Base-by-base conservation (phyloP, 2,113 vertebrate genomes). In the Apistogramma diplotaenia region DNA sequence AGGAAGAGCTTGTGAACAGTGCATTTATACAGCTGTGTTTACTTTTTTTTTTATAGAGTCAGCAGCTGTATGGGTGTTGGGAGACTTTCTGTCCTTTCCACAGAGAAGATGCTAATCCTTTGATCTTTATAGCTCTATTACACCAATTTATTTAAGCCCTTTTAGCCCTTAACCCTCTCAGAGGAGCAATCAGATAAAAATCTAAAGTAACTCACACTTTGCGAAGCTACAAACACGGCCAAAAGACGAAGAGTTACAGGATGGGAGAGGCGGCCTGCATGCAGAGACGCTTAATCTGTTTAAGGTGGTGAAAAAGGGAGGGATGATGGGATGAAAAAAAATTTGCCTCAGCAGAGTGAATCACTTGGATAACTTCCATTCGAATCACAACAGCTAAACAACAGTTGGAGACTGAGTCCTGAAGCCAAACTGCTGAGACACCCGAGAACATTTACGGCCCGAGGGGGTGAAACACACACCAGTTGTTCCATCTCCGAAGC, bases 381-480 rank as follows among this genome's bases (percentile, higher is more conserved):
- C 33, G 76, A 82, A 80, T 87, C 76, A 58, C 35, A 62, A 71
- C 76, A 62, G 57, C 82, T 19, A 43, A 83, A 74, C 61, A 75
- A 75, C 78, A 82, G 85, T 85, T 82, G 82, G 78, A 86, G 29
- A 79, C 40, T 53, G 58, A 55, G 59, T 83, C 81, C 71, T 49
- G 46, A 33, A 46, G 61, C 61, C 72, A 72, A 80, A 78, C 80
- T 10, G 75, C 16, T 25, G 33, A 49, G 91, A 94, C 85, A 94
- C 81, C 81, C 0, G 87, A 94, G 90, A 86, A 53, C 46, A 55
- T 19, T 13, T 27, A n/a, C 25, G 54, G 83, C 91, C 87, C 4
- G 59, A 88, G 86, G 93, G 86, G 81, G 61, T 76, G 93, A 91
- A 94, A 94, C 82, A 79, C 60, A 94, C 86, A 92, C 91, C 80